Evolutionary conservation across 2,113 vertebrate species (phyloP).

Genomic region (Rhegmatorhina hoffmannsi): DNA sequence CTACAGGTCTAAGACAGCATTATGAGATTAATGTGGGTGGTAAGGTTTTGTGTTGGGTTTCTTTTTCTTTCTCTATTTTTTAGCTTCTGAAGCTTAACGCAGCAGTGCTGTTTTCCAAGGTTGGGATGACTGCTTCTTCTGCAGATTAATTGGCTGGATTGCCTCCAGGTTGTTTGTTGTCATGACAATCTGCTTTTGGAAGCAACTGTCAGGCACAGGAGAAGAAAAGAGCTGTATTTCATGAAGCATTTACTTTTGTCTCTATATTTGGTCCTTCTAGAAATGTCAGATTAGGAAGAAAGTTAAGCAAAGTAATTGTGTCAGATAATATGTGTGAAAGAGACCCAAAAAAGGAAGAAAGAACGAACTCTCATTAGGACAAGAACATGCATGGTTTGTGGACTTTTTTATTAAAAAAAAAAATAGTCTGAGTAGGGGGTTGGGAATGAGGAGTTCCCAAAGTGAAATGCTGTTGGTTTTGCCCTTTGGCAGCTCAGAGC

Average conservation of each 20-base stretch:
- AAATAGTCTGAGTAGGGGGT: neutral
- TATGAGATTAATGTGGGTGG: neutral
- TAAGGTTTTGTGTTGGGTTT: neutral
- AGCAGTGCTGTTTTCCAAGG: neutral
- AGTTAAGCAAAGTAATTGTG: neutral
- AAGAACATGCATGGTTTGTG: neutral
- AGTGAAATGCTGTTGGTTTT: neutral
- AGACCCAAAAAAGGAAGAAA: neutral
- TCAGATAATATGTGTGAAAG: neutral
- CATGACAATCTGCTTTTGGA: conserved; percentile 60
- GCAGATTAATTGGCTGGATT: conserved; percentile 54
- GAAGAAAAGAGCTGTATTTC: conserved; percentile 47
- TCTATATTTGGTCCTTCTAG: conserved; percentile 10
- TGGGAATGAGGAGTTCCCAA: neutral
- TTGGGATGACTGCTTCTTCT: conserved; percentile 14
- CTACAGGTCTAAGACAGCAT: neutral
- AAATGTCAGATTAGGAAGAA: neutral
- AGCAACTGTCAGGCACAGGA: neutral
- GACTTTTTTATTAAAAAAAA: neutral
- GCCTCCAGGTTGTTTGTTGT: conserved; percentile 62
- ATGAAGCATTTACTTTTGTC: neutral
- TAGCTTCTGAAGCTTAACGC: conserved; percentile 5
- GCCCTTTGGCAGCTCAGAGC: neutral
- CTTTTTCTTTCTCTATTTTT: neutral
- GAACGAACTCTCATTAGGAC: neutral